Evolutionary conservation across 2,797 vertebrate species (phyloP).

Genomic region (Todus mexicanus): DNA sequence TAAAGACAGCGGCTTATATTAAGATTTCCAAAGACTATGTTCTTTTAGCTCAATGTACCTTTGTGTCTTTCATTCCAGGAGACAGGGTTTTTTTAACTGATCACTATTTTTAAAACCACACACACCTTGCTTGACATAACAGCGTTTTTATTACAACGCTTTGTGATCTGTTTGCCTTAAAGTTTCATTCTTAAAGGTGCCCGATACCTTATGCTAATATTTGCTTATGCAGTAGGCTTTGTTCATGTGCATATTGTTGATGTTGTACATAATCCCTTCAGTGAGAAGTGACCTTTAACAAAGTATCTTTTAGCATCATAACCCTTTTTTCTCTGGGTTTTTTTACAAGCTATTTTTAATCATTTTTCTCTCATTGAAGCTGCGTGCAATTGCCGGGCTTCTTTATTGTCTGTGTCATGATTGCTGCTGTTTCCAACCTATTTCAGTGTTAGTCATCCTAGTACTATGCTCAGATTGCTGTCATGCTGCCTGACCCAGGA

Average conservation of each 20-base stretch:
- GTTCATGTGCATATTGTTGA: background rate
- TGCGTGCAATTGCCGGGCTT: background rate
- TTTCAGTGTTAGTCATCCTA: slow-evolving; percentile 2
- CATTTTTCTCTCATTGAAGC: background rate
- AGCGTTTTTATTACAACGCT: background rate
- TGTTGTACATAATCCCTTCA: background rate
- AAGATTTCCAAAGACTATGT: background rate
- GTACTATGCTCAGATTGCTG: background rate
- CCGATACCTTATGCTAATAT: background rate
- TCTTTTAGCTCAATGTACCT: background rate
- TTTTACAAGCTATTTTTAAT: background rate
- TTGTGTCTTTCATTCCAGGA: background rate
- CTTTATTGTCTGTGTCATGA: slow-evolving; percentile 30
- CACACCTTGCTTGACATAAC: background rate
- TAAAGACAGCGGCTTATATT: background rate
- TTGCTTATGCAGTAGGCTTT: background rate
- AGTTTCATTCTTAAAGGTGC: slow-evolving; percentile 7
- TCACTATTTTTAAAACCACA: fast-evolving
- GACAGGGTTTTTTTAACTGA: background rate
- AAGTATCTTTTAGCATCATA: background rate
- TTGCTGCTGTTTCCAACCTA: background rate
- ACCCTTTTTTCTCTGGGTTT: background rate
- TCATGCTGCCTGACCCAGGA: background rate
- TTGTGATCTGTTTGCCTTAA: background rate
- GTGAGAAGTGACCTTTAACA: background rate